phyloP scores from a whole-genome alignment of 2,797 vertebrate species.

The Rhinatrema bivittatum region DNA sequence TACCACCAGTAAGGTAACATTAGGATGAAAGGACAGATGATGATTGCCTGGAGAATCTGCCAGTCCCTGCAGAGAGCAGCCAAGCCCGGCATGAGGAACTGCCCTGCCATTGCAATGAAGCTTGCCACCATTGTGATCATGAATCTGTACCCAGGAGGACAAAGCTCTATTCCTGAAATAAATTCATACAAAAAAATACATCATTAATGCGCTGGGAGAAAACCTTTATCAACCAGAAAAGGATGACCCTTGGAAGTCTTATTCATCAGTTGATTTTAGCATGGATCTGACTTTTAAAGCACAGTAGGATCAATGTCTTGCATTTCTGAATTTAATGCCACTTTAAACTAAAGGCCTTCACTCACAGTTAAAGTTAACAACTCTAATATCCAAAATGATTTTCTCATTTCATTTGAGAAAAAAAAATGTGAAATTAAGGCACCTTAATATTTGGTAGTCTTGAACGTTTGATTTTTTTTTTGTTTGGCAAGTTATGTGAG shows the following conservation, averaged over 20 bases:
- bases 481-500: too few species aligned
- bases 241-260: neutral
- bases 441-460: too few species aligned
- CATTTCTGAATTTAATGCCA: too few species aligned
- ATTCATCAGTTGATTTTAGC: neutral
- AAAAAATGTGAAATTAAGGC: too few species aligned
- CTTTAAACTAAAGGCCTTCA: too few species aligned
- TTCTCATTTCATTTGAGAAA: too few species aligned
- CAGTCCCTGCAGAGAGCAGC: conserved; percentile 87
- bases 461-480: too few species aligned
- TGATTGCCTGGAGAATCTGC: conserved; percentile 89
- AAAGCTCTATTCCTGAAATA: conserved; percentile 88
- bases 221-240: neutral
- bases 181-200: conserved; percentile 1
- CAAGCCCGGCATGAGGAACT: conserved; percentile 92
- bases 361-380: too few species aligned
- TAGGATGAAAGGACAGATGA: conserved; percentile 90
- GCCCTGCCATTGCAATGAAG: conserved; percentile 86
- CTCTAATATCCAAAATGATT: too few species aligned
- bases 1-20: conserved; percentile 90
- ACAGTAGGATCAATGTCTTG: too few species aligned
- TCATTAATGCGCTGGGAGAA: neutral
- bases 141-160: conserved; percentile 84
- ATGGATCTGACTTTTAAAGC: too few species aligned
- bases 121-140: conserved; percentile 94